These are phyloP conservation scores for Anser cygnoides DNA, from an alignment of 2,113 vertebrate genomes.

Conservation along the genomic window DNA sequence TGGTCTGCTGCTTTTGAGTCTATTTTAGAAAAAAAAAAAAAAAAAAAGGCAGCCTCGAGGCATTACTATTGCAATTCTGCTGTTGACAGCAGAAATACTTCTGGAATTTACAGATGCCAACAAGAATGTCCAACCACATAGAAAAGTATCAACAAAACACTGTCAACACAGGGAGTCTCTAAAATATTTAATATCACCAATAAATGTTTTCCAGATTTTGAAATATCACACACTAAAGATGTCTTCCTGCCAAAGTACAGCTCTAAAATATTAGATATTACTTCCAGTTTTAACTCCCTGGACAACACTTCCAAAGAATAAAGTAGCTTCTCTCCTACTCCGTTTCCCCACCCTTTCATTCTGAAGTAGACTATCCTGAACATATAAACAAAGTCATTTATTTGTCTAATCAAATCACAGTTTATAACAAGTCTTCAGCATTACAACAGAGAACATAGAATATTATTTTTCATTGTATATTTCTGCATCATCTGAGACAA, in stretches of 20 bases:
- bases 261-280: slow-evolving; percentile 19
- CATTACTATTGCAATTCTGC: background rate
- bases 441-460: background rate
- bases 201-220: slow-evolving; percentile 43
- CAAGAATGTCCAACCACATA: background rate
- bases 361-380: background rate
- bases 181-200: slow-evolving; percentile 15
- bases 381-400: background rate
- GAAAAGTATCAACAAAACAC: background rate
- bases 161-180: background rate
- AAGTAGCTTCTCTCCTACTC: background rate
- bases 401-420: background rate
- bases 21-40: rapidly evolving
- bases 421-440: background rate
- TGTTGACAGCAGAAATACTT: slow-evolving; percentile 17
- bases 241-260: slow-evolving; percentile 5
- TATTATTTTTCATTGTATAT: background rate
- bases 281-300: slow-evolving; percentile 17
- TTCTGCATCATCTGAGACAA: background rate
- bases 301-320: background rate
- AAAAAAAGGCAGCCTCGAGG: background rate
- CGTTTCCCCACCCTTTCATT: background rate
- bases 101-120: slow-evolving; percentile 3
- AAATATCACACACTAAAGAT: slow-evolving; percentile 44
- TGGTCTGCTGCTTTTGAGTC: background rate